These are phyloP conservation scores for Ibidorhyncha struthersii DNA, from an alignment of 2,113 vertebrate species.

Conservation along the genomic window DNA sequence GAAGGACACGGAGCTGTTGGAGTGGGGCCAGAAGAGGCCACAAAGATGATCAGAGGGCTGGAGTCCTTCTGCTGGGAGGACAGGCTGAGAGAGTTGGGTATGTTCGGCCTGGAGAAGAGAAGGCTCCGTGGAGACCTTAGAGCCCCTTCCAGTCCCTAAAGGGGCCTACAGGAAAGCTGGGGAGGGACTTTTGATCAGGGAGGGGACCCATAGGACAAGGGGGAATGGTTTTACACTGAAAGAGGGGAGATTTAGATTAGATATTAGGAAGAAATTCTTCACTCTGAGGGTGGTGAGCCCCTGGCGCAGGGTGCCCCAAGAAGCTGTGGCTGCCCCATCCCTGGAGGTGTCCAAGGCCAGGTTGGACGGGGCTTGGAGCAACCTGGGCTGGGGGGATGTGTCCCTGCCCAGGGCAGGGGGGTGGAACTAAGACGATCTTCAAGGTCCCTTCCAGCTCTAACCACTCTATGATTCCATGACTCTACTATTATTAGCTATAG, in stretches of 20 bases:
- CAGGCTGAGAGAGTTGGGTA: neutral
- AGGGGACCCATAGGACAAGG: neutral
- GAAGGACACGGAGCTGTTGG: neutral
- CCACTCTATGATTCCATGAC: neutral
- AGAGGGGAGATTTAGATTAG: neutral
- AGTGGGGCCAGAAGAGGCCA: neutral
- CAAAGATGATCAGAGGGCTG: neutral
- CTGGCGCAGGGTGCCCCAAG: neutral
- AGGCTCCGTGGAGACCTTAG: neutral
- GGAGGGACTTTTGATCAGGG: neutral
- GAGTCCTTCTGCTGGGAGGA: neutral
- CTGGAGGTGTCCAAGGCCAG: neutral
- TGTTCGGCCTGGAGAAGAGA: neutral
- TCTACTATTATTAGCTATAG: neutral
- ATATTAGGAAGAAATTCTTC: too few relatives aligned
- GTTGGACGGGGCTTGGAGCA: neutral
- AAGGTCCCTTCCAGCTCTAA: neutral
- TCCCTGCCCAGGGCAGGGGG: neutral
- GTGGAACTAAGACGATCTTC: neutral
- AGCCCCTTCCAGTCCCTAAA: neutral
- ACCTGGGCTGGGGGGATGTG: neutral
- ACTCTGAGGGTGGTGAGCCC: too few relatives aligned
- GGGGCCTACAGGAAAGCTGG: neutral
- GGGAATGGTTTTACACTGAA: neutral
- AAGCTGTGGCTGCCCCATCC: neutral